These are phyloP conservation scores for Trididemnum nubilum DNA, from an alignment of 23 tunicate genomes.

Conservation along the genomic window DNA sequence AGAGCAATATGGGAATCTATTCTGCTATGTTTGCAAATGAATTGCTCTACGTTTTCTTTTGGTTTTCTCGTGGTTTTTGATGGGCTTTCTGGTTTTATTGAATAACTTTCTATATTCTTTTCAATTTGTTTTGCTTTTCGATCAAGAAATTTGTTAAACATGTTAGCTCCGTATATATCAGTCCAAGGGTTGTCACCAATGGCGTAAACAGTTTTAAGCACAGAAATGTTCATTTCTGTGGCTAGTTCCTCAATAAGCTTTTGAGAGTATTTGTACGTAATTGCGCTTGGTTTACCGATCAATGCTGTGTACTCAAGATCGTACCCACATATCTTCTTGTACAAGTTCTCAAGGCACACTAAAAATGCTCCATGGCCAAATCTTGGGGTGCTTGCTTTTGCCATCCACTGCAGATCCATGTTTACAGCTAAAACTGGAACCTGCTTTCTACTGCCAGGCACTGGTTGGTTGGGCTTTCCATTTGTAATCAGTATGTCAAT, in stretches of 20 bases:
- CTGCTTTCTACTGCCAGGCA: constrained; percentile 45
- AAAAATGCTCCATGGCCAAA: constrained; percentile 98
- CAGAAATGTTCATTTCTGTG: constrained; percentile 51
- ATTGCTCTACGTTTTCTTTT: not conserved
- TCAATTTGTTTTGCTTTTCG: constrained; percentile 57
- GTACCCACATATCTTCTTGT: constrained; percentile 85
- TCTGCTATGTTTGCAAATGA: constrained; percentile 5
- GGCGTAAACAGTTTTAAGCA: constrained; percentile 83
- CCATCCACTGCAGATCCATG: constrained; percentile 98
- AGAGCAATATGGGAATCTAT: constrained; percentile 58
- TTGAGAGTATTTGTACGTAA: constrained; percentile 94
- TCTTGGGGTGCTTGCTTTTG: constrained; percentile 91
- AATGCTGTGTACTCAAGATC: constrained; percentile 73
- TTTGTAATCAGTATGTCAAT: constrained; percentile 81
- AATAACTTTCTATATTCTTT: constrained; percentile 16
- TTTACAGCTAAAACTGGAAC: constrained; percentile 93
- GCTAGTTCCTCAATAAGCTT: constrained; percentile 93
- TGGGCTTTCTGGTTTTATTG: not conserved
- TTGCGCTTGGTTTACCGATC: constrained; percentile 92
- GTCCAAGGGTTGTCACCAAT: constrained; percentile 96
- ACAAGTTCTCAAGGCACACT: constrained; percentile 86
- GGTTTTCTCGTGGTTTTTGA: constrained; percentile 3
- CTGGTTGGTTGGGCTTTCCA: constrained; percentile 82
- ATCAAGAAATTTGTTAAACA: constrained; percentile 79
- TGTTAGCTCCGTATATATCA: constrained; percentile 98